Base-by-base conservation (phyloP, 2,888 invertebrate species). In the Ariolimax columbianus region DNA sequence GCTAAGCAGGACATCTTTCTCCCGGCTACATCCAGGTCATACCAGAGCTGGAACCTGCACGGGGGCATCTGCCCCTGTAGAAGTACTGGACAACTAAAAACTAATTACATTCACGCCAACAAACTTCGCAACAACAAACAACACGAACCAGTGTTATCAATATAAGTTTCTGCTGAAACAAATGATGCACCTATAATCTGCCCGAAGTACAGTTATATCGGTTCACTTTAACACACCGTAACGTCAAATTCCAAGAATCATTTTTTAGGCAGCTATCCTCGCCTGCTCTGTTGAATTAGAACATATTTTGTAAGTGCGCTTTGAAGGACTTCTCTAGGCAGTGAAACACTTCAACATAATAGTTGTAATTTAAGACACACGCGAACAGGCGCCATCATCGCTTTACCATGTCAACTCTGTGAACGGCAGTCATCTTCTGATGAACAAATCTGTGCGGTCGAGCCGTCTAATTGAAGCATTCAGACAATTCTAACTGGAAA, bases 331-430 rank as follows among this genome's bases (percentile, higher is more conserved):
- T 38, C 6, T 36, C 19, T 23, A 63, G 30, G n/a, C 26, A n/a
- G 63, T 30, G 38, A 38, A 70, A 38, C 70, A 70, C 38, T 70
- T 70, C 17, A 38, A 36, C 6, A 33, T 1, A 36, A 70, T 6
- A 36, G 36, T 70, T 70, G 70, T 70, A 70, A 70, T 70, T 70
- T 38, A 36, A 70, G 70, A 36, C 70, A 70, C 19, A 19, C 38
- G 19, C 6, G 38, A 38, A 38, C 38, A 19, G 30, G 70, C 70
- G 70, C 70, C 70, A 70, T 19, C 6, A 40, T 72, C 40, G 26
- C 40, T 72, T 40, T 30, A 1, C 3, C 40, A 11, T 72, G 40
- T 72, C 72, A 40, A 9, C 38, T 23, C 4, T 63, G 26, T n/a
- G 17, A n/a, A 1, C n/a, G 26, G 59, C 7, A 26, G 9, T 23